Conservation (phyloP, 1,140 invertebrate genomes). For the Pseudoatta argentina region DNA sequence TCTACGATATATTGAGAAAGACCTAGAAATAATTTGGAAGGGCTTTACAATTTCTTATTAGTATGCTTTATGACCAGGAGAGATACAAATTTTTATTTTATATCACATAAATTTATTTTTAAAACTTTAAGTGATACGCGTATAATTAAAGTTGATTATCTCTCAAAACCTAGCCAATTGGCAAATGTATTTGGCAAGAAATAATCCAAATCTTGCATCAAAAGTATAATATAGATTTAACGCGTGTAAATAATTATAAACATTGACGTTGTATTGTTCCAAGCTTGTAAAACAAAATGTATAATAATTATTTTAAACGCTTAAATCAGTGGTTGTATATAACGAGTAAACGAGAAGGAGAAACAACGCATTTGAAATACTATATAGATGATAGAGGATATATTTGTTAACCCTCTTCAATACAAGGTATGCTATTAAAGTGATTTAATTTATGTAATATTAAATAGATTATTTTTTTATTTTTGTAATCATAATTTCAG, state of each 20-base stretch:
- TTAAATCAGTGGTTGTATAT: constrained; percentile 77
- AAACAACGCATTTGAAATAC: constrained; percentile 76
- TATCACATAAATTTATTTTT: constrained; percentile 58
- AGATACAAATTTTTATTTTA: constrained; percentile 68
- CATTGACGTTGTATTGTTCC: constrained; percentile 53
- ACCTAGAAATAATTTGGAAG: constrained; percentile 57
- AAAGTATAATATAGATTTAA: constrained; percentile 32
- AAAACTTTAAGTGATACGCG: constrained; percentile 55
- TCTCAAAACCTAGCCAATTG: constrained; percentile 61
- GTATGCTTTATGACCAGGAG: constrained; percentile 46
- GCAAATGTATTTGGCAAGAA: constrained; percentile 62
- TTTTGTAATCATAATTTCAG: constrained; percentile 66
- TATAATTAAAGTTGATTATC: constrained; percentile 67
- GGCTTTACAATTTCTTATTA: constrained; percentile 62
- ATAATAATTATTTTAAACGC: constrained; percentile 78
- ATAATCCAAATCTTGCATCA: constrained; percentile 40
- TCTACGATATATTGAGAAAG: constrained; percentile 52
- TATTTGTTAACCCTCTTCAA: constrained; percentile 83
- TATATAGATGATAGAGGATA: constrained; percentile 83
- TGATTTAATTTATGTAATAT: neutral
- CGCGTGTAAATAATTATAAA: constrained; percentile 69
- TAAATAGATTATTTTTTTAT: neutral
- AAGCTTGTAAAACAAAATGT: constrained; percentile 78
- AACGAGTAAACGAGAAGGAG: constrained; percentile 70
- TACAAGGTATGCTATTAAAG: constrained; percentile 76